These are phyloP conservation scores for Idaea biselata DNA, from an alignment of 2,888 invertebrate species.

Conservation along the genomic window DNA sequence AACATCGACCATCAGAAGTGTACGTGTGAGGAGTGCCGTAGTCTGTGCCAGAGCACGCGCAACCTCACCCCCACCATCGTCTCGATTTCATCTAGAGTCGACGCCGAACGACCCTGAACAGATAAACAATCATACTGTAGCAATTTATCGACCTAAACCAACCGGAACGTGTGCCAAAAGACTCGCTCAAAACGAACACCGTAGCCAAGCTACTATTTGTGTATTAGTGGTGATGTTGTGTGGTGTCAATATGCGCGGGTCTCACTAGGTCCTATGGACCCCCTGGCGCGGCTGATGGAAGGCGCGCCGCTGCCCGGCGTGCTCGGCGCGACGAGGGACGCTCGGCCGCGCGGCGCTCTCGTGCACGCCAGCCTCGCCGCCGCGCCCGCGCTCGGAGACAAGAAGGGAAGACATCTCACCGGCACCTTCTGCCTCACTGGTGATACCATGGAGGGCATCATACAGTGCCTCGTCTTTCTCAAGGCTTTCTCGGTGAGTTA, in stretches of 20 bases:
- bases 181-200: background rate
- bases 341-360: conserved; percentile 84
- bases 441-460: conserved; percentile 96
- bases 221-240: background rate
- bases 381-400: conserved; percentile 84
- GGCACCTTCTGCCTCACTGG: conserved; percentile 94
- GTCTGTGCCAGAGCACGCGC: conserved; percentile 41
- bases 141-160: background rate
- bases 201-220: background rate
- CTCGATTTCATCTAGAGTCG: conserved; percentile 61
- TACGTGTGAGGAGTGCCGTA: conserved; percentile 65
- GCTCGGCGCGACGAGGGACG: conserved; percentile 77
- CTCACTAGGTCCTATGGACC: conserved; percentile 83
- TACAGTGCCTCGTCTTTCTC: conserved; percentile 94
- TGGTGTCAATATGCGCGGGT: conserved; percentile 24
- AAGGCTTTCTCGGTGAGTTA: conserved; percentile 95
- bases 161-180: conserved; percentile 3
- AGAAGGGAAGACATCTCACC: conserved; percentile 90
- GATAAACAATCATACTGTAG: background rate
- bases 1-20: conserved; percentile 55
- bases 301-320: conserved; percentile 84
- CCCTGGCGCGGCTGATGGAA: conserved; percentile 90
- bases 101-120: conserved; percentile 44
- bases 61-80: conserved; percentile 41
- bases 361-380: conserved; percentile 89